Base-by-base conservation (phyloP, 2,113 vertebrate species). In the Scytalopus superciliaris region DNA sequence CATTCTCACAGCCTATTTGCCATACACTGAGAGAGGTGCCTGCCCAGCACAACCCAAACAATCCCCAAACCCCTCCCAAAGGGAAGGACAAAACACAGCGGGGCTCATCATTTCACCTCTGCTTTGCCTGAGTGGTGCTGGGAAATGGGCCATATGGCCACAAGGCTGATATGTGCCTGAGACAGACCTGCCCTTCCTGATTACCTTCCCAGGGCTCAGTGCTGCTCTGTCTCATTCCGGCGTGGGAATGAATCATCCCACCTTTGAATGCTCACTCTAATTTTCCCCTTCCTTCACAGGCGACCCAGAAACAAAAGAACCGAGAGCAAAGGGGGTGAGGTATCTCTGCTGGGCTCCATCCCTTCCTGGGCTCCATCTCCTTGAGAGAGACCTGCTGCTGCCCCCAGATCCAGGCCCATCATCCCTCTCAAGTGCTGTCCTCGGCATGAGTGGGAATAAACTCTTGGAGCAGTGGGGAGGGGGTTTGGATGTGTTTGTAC, bases 221-320 rank as follows among this genome's bases (percentile, higher is more conserved):
- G 86, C 92, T 72, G 93, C 89, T 73, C 73, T 11, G 8, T 60
- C 95, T 93, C 84, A 73, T 62, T 37, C n/a, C 37, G 72, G 75
- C 47, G 27, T 93, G 89, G 90, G 91, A 91, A 95, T 95, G 93
- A 97, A 89, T 95, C 97, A 96, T 4, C 60, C 23, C 69, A 78
- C 90, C 90, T 88, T 66, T 67, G 55, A 42, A 56, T 37, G 80
- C 70, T 66, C 7, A 1, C 77, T 55, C 31, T 9, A 0, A 12
- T 50, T 73, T 62, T 31, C 89, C 93, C 93, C 52, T 70, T 21
- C 78, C 59, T 42, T 81, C n/a, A 2, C 31, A 8, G 56, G 24
- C 37, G 31, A 13, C 77, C 55, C 76, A 89, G 87, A 19, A 73
- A 88, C 79, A 47, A 68, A 74, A 62, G 83, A 55, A 23, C 30